Conservation (phyloP, 2,113 vertebrate species). For the Prochilodus magdalenae region DNA sequence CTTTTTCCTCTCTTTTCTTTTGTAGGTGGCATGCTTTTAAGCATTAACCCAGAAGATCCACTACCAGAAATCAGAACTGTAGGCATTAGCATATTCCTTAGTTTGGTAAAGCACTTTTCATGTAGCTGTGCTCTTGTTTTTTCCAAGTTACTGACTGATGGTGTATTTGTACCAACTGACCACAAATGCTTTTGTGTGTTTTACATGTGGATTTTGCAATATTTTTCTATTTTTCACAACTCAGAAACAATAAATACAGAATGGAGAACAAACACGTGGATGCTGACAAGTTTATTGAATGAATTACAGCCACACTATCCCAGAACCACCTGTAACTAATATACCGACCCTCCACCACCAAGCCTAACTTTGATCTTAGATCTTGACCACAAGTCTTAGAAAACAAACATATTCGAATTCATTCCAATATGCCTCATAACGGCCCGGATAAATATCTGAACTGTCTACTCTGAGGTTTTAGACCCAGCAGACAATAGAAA, state of each 20-base stretch:
- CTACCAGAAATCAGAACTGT: background rate
- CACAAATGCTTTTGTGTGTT: constrained; percentile 15
- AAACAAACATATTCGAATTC: background rate
- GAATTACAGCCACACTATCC: background rate
- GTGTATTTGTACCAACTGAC: background rate
- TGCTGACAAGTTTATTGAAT: constrained; percentile 25
- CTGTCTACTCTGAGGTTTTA: too few relatives aligned
- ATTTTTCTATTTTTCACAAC: too few relatives aligned
- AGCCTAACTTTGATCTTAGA: background rate
- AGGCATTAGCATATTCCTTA: background rate
- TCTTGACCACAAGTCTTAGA: background rate
- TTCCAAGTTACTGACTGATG: too few relatives aligned
- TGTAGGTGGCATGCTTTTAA: background rate
- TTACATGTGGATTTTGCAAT: background rate
- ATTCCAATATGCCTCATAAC: background rate
- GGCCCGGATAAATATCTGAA: too few relatives aligned
- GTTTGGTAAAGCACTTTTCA: background rate
- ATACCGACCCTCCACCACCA: background rate
- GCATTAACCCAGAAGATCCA: background rate
- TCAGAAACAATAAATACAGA: background rate
- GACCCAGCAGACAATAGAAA: too few relatives aligned
- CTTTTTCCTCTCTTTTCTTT: background rate
- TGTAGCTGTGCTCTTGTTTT: background rate
- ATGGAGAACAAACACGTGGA: background rate
- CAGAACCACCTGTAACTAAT: background rate